These are phyloP conservation scores for Adelognathus sp. DNA, from an alignment of 2,888 invertebrate species.

Conservation along the genomic window DNA sequence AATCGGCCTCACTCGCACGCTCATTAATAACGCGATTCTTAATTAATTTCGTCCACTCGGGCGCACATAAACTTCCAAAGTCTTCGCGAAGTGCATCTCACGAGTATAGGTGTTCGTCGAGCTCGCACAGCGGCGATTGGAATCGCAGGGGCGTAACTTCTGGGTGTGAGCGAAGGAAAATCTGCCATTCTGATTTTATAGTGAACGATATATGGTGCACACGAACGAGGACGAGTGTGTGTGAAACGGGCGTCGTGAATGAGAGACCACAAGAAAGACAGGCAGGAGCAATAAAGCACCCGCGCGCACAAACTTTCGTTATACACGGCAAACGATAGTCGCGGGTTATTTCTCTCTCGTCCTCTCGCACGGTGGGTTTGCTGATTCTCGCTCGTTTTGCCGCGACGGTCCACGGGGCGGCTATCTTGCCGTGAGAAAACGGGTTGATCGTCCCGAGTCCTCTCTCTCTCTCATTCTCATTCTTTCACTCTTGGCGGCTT, in stretches of 20 bases:
- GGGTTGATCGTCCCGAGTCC: conserved; percentile 60
- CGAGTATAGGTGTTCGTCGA: conserved; percentile 41
- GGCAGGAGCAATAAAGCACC: conserved; percentile 59
- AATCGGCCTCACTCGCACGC: conserved; percentile 41
- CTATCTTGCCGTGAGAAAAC: conserved; percentile 63
- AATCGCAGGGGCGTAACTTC: too few relatives aligned
- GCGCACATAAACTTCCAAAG: conserved; percentile 25
- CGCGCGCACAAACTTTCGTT: conserved; percentile 56
- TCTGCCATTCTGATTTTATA: too few relatives aligned
- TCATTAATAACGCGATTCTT: conserved; percentile 58
- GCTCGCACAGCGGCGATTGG: too few relatives aligned
- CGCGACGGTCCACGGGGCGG: conserved; percentile 22
- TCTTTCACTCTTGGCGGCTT: conserved; percentile 52
- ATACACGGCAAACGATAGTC: conserved; percentile 41
- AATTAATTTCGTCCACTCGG: conserved; percentile 51
- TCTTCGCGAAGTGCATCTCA: conserved; percentile 28
- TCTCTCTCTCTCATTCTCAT: conserved; percentile 8
- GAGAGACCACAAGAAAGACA: conserved; percentile 46
- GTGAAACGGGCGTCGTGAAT: conserved; percentile 29
- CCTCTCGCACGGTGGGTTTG: conserved; percentile 12
- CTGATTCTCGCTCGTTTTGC: too few relatives aligned
- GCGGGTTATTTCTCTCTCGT: conserved; percentile 50
- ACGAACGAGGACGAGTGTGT: too few relatives aligned
- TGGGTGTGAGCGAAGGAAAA: too few relatives aligned
- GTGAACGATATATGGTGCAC: too few relatives aligned